A percentile compares a stretch with the other conserved stretches of the same genome.
These are phyloP conservation scores for Phoxinus dragarum DNA, from an alignment of 2,797 vertebrate species.

Conservation along the genomic window DNA sequence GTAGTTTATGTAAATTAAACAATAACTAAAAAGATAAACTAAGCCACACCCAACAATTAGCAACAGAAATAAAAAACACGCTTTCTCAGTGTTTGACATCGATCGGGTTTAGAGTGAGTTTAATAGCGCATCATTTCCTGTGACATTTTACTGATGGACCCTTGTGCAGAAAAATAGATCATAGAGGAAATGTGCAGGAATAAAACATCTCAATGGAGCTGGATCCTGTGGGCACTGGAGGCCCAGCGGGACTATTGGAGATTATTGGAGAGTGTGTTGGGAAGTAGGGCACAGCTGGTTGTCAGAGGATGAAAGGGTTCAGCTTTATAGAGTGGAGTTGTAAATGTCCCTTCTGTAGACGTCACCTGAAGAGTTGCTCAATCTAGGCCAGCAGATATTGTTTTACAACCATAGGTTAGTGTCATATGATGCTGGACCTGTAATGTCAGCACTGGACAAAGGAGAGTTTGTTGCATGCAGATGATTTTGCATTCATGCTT, in stretches of 20 bases:
- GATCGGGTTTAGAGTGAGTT: neutral
- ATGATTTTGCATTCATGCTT: neutral
- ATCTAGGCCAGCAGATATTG: constrained; percentile 45
- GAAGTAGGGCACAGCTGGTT: constrained; percentile 11
- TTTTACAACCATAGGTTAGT: too few relatives aligned
- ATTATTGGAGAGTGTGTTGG: neutral
- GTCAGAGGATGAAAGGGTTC: constrained; percentile 28
- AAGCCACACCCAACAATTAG: neutral
- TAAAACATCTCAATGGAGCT: neutral
- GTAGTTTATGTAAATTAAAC: neutral
- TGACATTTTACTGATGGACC: constrained; percentile 47
- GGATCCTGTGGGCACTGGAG: neutral
- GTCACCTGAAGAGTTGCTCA: constrained; percentile 33
- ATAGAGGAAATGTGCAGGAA: constrained; percentile 1
- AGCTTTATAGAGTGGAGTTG: constrained; percentile 47
- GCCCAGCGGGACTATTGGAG: neutral
- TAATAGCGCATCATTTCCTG: constrained; percentile 22
- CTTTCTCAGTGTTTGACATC: neutral
- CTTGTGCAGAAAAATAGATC: too few relatives aligned
- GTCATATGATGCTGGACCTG: constrained; percentile 6
- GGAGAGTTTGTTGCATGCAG: neutral
- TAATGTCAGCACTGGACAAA: neutral
- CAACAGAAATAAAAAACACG: neutral
- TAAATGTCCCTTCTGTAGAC: constrained; percentile 41
- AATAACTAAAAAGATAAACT: neutral